These are phyloP conservation scores for Eurois occulta DNA, from an alignment of 2,888 invertebrate species.

Conservation along the genomic window DNA sequence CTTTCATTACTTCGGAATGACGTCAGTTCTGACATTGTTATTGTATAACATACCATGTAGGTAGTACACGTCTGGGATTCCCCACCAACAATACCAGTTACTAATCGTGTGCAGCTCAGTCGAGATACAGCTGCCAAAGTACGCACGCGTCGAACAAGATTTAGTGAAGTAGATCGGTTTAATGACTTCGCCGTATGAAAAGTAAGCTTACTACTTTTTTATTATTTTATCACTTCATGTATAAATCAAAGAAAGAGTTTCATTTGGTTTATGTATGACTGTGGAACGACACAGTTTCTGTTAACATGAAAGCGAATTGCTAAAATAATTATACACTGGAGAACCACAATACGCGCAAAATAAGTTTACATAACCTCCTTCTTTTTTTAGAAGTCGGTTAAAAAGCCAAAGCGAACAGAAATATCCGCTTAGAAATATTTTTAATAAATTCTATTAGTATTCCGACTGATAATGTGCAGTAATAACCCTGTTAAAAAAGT, in stretches of 20 bases:
- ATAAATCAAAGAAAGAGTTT: background rate
- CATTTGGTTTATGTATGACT: background rate
- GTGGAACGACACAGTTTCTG: background rate
- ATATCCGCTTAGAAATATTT: background rate
- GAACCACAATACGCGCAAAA: background rate
- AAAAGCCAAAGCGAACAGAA: background rate
- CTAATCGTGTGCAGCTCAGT: slow-evolving; percentile 16
- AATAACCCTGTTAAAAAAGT: background rate
- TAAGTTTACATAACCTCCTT: background rate
- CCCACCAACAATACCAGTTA: background rate
- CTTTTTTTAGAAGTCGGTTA: background rate
- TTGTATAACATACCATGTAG: slow-evolving; percentile 21
- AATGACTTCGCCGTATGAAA: slow-evolving; percentile 52
- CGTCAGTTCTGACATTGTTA: slow-evolving; percentile 13
- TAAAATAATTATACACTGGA: background rate
- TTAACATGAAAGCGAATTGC: background rate
- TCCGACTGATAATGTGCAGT: background rate
- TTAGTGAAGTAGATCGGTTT: slow-evolving; percentile 4
- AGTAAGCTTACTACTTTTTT: slow-evolving; percentile 41
- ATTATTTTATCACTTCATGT: background rate
- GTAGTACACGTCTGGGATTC: slow-evolving; percentile 42
- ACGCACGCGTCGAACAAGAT: slow-evolving; percentile 3
- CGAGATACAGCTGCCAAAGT: background rate
- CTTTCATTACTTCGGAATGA: slow-evolving; percentile 11
- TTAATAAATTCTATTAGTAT: background rate